Evolutionary conservation across 2,888 invertebrate species (phyloP).

Genomic region (Biston betularia): DNA sequence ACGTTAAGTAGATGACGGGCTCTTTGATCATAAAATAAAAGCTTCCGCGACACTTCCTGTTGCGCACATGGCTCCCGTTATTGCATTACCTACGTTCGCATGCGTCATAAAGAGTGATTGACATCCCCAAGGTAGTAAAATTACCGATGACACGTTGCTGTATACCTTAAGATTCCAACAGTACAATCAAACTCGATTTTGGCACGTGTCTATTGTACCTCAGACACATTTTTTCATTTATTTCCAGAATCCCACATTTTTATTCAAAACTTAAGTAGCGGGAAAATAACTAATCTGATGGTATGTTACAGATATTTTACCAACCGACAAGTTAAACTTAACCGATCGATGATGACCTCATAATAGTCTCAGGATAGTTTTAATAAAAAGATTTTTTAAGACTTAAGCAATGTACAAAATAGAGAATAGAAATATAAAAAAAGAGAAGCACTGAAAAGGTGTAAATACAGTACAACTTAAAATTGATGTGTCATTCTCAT

Average conservation of each 20-base stretch:
- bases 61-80: conserved; percentile 16
- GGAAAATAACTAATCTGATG: background rate
- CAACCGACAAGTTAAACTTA: too few relatives aligned
- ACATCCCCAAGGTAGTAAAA: conserved; percentile 6
- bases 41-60: conserved; percentile 23
- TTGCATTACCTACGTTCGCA: conserved; percentile 14
- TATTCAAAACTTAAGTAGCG: background rate
- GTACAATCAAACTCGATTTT: background rate
- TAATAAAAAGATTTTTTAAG: too few relatives aligned
- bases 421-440: too few relatives aligned
- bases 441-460: too few relatives aligned
- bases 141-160: conserved; percentile 4
- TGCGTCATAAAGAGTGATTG: conserved; percentile 25
- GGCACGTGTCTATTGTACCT: background rate
- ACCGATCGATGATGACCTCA: too few relatives aligned
- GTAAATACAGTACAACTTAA: too few relatives aligned
- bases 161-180: background rate
- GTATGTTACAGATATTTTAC: too few relatives aligned
- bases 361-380: too few relatives aligned
- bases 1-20: conserved; percentile 25
- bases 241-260: background rate
- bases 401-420: too few relatives aligned
- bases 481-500: too few relatives aligned
- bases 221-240: background rate
- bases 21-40: conserved; percentile 36